Conservation (phyloP, 1,140 invertebrate genomes). For the Cherax quadricarinatus region DNA sequence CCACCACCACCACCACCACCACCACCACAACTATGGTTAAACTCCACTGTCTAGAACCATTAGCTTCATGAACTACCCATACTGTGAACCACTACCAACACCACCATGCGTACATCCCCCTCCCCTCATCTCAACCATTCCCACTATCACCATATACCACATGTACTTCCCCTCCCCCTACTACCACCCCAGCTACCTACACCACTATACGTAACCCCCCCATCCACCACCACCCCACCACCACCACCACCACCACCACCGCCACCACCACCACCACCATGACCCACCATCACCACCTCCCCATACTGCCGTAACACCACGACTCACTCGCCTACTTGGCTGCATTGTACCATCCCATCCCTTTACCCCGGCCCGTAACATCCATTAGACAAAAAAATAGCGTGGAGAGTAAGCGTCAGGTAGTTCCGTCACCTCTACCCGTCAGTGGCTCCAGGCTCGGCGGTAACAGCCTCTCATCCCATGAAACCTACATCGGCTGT, state of each 20-base stretch:
- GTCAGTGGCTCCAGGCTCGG: not conserved
- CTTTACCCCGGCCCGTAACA: constrained; percentile 40
- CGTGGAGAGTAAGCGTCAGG: constrained; percentile 17
- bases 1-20: no score
- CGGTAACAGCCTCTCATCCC: constrained; percentile 13
- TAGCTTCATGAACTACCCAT: no score
- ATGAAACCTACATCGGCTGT: constrained; percentile 62
- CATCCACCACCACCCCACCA: not conserved
- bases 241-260: not conserved
- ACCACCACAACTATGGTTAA: no score
- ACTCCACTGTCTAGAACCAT: no score
- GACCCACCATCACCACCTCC: not conserved
- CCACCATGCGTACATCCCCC: no score
- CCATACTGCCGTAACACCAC: not conserved
- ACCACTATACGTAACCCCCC: no score
- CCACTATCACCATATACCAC: no score
- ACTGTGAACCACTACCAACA: no score
- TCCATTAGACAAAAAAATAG: constrained; percentile 53
- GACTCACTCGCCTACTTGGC: not conserved
- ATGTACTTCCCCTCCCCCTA: not conserved
- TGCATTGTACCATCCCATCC: constrained; percentile 27
- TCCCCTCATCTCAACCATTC: no score
- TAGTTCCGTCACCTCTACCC: constrained; percentile 41
- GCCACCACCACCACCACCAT: not conserved
- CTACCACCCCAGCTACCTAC: not conserved